These are phyloP conservation scores for Lampropteryx suffumata DNA, from an alignment of 2,888 invertebrate genomes.

Conservation along the genomic window DNA sequence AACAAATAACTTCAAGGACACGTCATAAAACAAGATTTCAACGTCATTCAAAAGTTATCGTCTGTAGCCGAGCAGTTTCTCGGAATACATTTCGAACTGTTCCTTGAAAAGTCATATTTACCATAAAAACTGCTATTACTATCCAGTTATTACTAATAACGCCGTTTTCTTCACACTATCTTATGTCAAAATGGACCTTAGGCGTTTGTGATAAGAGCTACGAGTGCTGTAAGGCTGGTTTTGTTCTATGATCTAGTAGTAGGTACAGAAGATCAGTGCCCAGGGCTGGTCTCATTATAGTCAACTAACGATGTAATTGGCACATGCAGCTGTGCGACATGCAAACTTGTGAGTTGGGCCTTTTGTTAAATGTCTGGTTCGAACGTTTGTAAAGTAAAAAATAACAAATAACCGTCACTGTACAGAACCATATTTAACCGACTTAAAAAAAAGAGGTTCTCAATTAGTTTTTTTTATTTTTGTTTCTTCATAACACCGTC, in stretches of 20 bases:
- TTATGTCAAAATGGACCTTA: slow-evolving; percentile 26
- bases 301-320: slow-evolving; percentile 74
- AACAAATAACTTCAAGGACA: slow-evolving; percentile 10
- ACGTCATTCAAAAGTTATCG: slow-evolving; percentile 5
- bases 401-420: neutral
- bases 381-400: slow-evolving; percentile 4
- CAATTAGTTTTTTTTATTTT: no score
- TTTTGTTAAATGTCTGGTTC: slow-evolving; percentile 13
- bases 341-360: slow-evolving; percentile 12
- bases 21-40: slow-evolving; percentile 2
- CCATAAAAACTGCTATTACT: slow-evolving; percentile 39
- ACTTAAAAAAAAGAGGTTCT: no score
- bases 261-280: slow-evolving; percentile 46
- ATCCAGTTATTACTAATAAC: slow-evolving; percentile 30
- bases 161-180: slow-evolving; percentile 6
- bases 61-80: slow-evolving; percentile 7
- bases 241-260: slow-evolving; percentile 48
- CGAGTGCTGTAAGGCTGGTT: slow-evolving; percentile 22
- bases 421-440: no score
- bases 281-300: slow-evolving; percentile 62
- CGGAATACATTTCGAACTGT: slow-evolving; percentile 10
- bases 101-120: slow-evolving; percentile 31
- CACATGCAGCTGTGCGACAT: slow-evolving; percentile 27
- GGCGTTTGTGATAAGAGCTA: slow-evolving; percentile 23
- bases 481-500: no score